Conservation (phyloP, 2,113 vertebrate genomes). For the Aphyosemion australe region DNA sequence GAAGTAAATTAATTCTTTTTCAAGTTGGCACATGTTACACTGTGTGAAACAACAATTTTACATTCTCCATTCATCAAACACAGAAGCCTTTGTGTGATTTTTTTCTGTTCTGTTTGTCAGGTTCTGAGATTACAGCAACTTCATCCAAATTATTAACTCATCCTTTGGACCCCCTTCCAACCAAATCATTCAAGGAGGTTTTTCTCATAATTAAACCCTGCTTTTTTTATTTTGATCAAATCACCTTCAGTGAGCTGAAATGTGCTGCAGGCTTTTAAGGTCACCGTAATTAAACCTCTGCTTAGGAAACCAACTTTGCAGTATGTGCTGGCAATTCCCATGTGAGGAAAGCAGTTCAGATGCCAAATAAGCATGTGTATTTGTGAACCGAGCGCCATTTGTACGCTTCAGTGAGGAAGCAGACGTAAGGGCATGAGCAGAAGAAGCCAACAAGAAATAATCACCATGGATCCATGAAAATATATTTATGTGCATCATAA, state of each 20-base stretch:
- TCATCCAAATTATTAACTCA: background rate
- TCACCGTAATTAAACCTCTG: background rate
- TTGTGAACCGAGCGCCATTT: background rate
- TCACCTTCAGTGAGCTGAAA: background rate
- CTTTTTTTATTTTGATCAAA: background rate
- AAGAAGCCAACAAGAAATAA: slow-evolving; percentile 10
- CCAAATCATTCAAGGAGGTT: background rate
- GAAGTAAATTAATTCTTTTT: too few species aligned
- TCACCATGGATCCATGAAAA: slow-evolving; percentile 9
- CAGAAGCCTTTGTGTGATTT: too few species aligned
- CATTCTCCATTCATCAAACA: background rate
- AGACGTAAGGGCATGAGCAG: background rate
- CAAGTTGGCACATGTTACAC: too few species aligned
- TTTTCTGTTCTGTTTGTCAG: too few species aligned
- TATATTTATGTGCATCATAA: background rate
- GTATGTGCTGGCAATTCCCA: slow-evolving; percentile 22
- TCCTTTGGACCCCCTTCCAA: background rate
- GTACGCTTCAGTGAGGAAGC: background rate
- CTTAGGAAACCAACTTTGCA: background rate
- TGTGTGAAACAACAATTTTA: too few species aligned
- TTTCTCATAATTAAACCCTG: background rate
- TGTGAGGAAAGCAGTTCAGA: slow-evolving; percentile 11
- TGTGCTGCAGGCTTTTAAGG: background rate
- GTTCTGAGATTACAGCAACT: too few species aligned
- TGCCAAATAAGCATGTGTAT: slow-evolving; percentile 10